Conservation (phyloP, 2,888 invertebrate genomes). For the Hydroisotoma schaefferi region DNA sequence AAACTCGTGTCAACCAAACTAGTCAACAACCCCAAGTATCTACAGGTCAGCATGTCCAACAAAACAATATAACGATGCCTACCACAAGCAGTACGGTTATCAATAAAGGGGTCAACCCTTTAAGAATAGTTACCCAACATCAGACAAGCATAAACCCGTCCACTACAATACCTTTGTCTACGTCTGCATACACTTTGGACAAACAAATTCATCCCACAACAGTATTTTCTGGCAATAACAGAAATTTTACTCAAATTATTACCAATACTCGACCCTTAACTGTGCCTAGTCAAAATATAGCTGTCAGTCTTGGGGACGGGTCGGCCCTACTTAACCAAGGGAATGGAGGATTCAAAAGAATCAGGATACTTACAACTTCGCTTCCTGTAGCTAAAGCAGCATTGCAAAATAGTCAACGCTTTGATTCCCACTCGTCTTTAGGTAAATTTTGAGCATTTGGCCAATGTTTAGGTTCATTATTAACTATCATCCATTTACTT, state of each 20-base stretch:
- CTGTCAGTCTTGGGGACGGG: neutral
- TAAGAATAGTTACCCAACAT: neutral
- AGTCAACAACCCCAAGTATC: slow-evolving; percentile 6
- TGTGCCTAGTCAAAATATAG: neutral
- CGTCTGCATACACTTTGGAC: neutral
- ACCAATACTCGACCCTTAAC: neutral
- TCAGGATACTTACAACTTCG: neutral
- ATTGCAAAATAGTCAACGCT: no score
- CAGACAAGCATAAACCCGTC: neutral
- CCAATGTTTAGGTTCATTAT: neutral
- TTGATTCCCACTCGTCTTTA: no score
- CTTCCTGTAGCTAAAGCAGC: neutral
- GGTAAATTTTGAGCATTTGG: no score
- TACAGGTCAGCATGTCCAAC: neutral
- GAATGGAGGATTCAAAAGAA: neutral
- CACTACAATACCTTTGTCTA: neutral
- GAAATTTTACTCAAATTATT: neutral
- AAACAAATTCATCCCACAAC: neutral
- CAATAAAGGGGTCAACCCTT: neutral
- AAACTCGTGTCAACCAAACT: neutral
- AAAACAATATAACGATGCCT: neutral
- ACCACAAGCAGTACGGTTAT: neutral
- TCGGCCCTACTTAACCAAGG: neutral
- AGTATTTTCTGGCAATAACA: neutral
- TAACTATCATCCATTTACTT: slow-evolving; percentile 3